Conservation (phyloP, 2,113 vertebrate species). For the Bujurquina vittata region DNA sequence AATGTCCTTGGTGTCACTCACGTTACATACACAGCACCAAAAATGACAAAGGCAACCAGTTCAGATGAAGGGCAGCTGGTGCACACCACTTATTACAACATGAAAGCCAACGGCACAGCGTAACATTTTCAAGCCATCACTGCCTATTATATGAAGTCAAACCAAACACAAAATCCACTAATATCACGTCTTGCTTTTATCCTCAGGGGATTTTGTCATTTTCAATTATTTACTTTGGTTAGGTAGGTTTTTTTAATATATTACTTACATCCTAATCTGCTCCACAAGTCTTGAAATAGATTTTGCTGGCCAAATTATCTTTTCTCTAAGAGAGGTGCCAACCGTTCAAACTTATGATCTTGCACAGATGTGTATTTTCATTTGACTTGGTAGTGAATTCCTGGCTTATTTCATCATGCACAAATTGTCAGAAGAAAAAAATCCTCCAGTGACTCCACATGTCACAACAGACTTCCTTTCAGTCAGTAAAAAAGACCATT, state of each 20-base stretch:
- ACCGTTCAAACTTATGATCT: background rate
- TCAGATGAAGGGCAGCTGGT: constrained; percentile 54
- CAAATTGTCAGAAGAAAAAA: background rate
- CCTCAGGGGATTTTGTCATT: constrained; percentile 28
- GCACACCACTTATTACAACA: constrained; percentile 18
- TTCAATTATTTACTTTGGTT: background rate
- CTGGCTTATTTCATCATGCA: background rate
- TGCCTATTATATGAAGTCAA: constrained; percentile 26
- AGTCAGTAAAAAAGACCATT: background rate
- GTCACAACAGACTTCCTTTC: background rate
- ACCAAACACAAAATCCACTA: constrained; percentile 2
- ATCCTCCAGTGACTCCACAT: too few species aligned
- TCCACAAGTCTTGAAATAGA: background rate
- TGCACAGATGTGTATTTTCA: background rate
- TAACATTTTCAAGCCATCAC: constrained; percentile 52
- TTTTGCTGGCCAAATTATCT: background rate
- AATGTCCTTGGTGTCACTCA: background rate
- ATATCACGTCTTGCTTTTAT: constrained; percentile 24
- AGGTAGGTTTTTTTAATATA: fast-evolving
- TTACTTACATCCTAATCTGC: constrained; percentile 10
- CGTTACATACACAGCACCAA: constrained; percentile 1
- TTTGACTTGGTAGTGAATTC: background rate
- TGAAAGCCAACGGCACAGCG: constrained; percentile 42
- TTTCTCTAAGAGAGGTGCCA: background rate
- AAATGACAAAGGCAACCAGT: constrained; percentile 30